Conservation (phyloP, 30 jellyfish, hydroid and myxozoan species). For the Kudoa iwatai region DNA sequence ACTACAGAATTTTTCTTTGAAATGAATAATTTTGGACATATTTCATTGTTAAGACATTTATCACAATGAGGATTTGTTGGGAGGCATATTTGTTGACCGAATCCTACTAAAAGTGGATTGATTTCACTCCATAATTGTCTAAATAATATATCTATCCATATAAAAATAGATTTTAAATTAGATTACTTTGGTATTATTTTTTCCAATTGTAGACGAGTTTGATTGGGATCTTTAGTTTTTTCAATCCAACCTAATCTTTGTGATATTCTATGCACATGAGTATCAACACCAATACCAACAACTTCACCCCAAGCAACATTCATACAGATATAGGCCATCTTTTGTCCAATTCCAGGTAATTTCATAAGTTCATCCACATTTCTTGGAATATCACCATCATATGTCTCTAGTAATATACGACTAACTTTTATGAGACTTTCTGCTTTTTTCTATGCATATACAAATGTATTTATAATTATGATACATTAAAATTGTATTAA, state of each 20-base stretch:
- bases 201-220: slow-evolving; percentile 35
- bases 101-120: slow-evolving; percentile 39
- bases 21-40: too few relatives aligned
- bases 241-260: slow-evolving; percentile 39
- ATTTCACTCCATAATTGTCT: slow-evolving; percentile 53
- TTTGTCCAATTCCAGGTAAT: slow-evolving; percentile 92
- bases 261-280: slow-evolving; percentile 69
- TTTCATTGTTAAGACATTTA: slow-evolving; percentile 10
- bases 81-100: slow-evolving; percentile 65
- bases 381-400: slow-evolving; percentile 38
- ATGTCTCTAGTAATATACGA: slow-evolving; percentile 14
- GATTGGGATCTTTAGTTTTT: slow-evolving; percentile 41
- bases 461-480: too few relatives aligned
- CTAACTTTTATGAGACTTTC: slow-evolving; percentile 11
- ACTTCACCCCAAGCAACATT: slow-evolving; percentile 65
- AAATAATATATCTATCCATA: background rate
- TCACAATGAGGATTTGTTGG: slow-evolving; percentile 51
- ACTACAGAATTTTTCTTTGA: too few relatives aligned
- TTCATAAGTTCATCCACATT: slow-evolving; percentile 21
- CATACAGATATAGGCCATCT: slow-evolving; percentile 81
- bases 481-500: too few relatives aligned
- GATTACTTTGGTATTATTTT: slow-evolving; percentile 74
- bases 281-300: slow-evolving; percentile 77
- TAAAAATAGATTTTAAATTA: too few relatives aligned
- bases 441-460: slow-evolving; percentile 22